Percentiles rank a stretch among this genome's conserved stretches.
Conservation (phyloP, 2,888 invertebrate genomes). For the Busseola fusca region DNA sequence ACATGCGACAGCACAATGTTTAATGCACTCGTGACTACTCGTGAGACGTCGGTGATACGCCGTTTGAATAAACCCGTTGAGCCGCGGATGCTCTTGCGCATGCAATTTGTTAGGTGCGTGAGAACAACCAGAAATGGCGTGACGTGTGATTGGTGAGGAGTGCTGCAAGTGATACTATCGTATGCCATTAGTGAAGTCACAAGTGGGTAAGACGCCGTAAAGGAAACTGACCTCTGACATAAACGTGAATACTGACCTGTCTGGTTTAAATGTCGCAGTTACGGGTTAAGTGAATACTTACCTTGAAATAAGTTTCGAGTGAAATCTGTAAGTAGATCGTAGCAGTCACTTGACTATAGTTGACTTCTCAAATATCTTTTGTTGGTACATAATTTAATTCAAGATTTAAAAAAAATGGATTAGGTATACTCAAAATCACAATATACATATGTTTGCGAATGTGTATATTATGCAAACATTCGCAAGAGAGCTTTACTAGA, state of each 20-base stretch:
- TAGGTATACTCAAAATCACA: constrained; percentile 30
- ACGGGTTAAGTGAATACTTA: constrained; percentile 8
- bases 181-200: constrained; percentile 51
- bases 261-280: constrained; percentile 21
- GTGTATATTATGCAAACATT: constrained; percentile 42
- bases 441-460: constrained; percentile 44
- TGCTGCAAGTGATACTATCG: constrained; percentile 49
- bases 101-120: constrained; percentile 58
- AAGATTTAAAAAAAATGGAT: constrained; percentile 19
- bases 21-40: constrained; percentile 57
- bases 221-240: constrained; percentile 46
- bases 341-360: background rate
- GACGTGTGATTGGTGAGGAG: constrained; percentile 42
- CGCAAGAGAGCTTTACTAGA: constrained; percentile 37
- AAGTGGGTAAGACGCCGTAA: constrained; percentile 39
- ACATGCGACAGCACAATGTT: constrained; percentile 54
- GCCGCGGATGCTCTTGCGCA: constrained; percentile 50
- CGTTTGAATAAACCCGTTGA: constrained; percentile 58
- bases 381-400: constrained; percentile 23
- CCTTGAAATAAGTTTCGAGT: constrained; percentile 7
- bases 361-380: constrained; percentile 19
- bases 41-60: constrained; percentile 55
- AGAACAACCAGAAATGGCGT: constrained; percentile 56
- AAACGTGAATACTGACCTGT: constrained; percentile 24
- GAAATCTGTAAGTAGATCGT: constrained; percentile 1